Percentiles rank a stretch among this genome's conserved stretches.
phyloP scores from a whole-genome alignment of 64 coral and sea anemone species.

The Trachythela sp. region DNA sequence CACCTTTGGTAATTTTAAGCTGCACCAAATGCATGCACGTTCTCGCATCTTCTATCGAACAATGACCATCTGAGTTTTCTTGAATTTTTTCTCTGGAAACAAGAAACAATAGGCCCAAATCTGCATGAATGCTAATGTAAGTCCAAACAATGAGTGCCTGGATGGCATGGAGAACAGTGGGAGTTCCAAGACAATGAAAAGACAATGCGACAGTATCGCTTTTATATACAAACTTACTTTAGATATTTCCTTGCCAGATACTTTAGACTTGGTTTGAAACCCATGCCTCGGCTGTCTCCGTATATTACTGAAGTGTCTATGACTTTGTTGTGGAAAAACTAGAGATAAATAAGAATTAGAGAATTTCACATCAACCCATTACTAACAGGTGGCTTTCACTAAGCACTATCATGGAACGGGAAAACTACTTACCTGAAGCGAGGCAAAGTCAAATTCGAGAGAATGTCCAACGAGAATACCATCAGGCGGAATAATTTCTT shows the following conservation, averaged over 20 bases:
- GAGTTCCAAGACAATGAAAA: no score
- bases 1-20: slow-evolving; percentile 70
- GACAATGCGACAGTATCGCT: no score
- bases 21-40: slow-evolving; percentile 73
- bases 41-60: slow-evolving; percentile 89
- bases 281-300: background rate
- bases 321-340: slow-evolving; percentile 74
- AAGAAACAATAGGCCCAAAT: no score
- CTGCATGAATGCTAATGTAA: no score
- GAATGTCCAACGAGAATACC: slow-evolving; percentile 87
- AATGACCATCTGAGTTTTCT: slow-evolving; percentile 57
- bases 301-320: slow-evolving; percentile 82
- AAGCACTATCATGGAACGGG: no score
- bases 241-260: slow-evolving; percentile 59
- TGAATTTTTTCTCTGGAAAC: slow-evolving; percentile 73
- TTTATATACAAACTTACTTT: slow-evolving; percentile 53
- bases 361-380: no score
- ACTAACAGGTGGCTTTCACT: no score
- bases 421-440: slow-evolving; percentile 79
- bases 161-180: no score
- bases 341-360: background rate
- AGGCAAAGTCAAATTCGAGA: slow-evolving; percentile 73
- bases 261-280: slow-evolving; percentile 58
- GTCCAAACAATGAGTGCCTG: no score
- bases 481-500: slow-evolving; percentile 55